Evolutionary conservation across 2,113 vertebrate species (phyloP).

Genomic region (Callocephalon fimbriatum): DNA sequence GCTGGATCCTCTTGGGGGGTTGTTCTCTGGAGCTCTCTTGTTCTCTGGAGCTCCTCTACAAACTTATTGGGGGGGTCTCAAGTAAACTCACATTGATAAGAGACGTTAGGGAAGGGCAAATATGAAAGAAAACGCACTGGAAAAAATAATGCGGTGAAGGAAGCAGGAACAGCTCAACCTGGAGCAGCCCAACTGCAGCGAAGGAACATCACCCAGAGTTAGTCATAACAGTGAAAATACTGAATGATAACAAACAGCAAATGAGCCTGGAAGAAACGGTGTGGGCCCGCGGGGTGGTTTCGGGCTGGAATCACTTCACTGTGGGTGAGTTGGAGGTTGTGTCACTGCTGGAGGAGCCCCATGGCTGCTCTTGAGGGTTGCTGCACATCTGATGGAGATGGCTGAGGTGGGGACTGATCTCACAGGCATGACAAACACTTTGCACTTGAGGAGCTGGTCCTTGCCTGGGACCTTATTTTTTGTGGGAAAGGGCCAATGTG

Average conservation of each 20-base stretch:
- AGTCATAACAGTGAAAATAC: not conserved
- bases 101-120: fast-evolving
- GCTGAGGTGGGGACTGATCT: not conserved
- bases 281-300: not conserved
- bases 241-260: not conserved
- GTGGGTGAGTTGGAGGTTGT: not conserved
- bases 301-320: not conserved
- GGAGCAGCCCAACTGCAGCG: fast-evolving
- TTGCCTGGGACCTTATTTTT: not conserved
- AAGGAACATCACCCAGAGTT: fast-evolving
- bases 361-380: not conserved
- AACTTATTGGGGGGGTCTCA: fast-evolving
- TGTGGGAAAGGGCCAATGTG: not conserved
- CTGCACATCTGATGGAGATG: not conserved
- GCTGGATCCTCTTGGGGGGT: not conserved
- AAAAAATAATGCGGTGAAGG: not conserved
- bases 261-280: not conserved
- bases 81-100: fast-evolving
- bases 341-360: not conserved
- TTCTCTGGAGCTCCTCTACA: not conserved
- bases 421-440: not conserved
- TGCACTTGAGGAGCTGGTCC: not conserved
- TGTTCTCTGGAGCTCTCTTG: not conserved
- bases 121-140: fast-evolving
- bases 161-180: not conserved